Conservation (phyloP, 2,113 vertebrate genomes). For the zebrafish (Danio rerio) region GRCz12tu NC_133181.1:61025501-61026000, state of each 20-base stretch:
- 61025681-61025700: constrained; percentile 62
- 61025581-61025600: constrained; percentile 54
- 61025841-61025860: not conserved
- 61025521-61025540: not conserved
- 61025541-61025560: not conserved
- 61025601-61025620: constrained; percentile 49
- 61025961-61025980: not conserved
- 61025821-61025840: constrained; percentile 45
- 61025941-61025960: not conserved
- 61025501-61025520: constrained; percentile 37
- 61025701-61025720: constrained; percentile 56
- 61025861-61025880: not conserved
- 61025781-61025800: constrained; percentile 64
- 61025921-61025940: not conserved
- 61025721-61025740: constrained; percentile 64
- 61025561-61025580: constrained; percentile 59
- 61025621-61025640: constrained; percentile 31
- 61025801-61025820: constrained; percentile 54
- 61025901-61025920: not conserved
- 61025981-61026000: not conserved
- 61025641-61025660: too few species aligned
- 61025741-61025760: constrained; percentile 64
- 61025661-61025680: constrained; percentile 63
- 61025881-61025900: not conserved
- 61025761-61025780: constrained; percentile 68